phyloP scores from a whole-genome alignment of 2,888 invertebrate genomes.

The Calliphora vomitoria region DNA sequence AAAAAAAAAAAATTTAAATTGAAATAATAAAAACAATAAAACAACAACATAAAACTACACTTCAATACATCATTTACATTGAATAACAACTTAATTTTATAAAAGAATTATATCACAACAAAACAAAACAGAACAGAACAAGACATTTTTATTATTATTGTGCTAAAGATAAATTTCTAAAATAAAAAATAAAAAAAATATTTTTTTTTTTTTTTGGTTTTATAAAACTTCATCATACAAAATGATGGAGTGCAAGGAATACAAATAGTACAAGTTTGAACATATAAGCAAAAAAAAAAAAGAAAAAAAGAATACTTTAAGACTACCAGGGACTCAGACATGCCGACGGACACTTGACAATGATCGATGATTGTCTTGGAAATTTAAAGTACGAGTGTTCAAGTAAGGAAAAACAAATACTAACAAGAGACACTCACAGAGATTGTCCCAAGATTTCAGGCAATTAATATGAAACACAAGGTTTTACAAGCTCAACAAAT shows the following conservation, averaged over 20 bases:
- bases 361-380: constrained; percentile 73
- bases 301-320: not conserved
- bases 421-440: constrained; percentile 29
- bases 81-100: constrained; percentile 71
- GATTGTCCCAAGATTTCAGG: constrained; percentile 65
- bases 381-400: constrained; percentile 50
- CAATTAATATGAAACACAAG: constrained; percentile 67
- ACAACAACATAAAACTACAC: constrained; percentile 39
- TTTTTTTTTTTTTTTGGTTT: constrained; percentile 14
- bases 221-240: constrained; percentile 32
- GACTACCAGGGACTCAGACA: constrained; percentile 26
- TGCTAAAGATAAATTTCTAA: constrained; percentile 37
- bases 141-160: constrained; percentile 13
- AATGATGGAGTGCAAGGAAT: constrained; percentile 41
- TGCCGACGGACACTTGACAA: constrained; percentile 59
- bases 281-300: not conserved
- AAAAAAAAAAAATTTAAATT: constrained; percentile 38
- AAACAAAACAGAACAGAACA: constrained; percentile 41
- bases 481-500: constrained; percentile 15
- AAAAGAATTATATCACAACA: constrained; percentile 53
- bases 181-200: not conserved
- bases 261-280: constrained; percentile 11
- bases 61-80: constrained; percentile 72
- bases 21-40: constrained; percentile 42
- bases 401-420: not conserved